Percentiles rank a stretch among this genome's conserved stretches.
Conservation (phyloP, 2,797 vertebrate species). For the Gila robusta region DNA sequence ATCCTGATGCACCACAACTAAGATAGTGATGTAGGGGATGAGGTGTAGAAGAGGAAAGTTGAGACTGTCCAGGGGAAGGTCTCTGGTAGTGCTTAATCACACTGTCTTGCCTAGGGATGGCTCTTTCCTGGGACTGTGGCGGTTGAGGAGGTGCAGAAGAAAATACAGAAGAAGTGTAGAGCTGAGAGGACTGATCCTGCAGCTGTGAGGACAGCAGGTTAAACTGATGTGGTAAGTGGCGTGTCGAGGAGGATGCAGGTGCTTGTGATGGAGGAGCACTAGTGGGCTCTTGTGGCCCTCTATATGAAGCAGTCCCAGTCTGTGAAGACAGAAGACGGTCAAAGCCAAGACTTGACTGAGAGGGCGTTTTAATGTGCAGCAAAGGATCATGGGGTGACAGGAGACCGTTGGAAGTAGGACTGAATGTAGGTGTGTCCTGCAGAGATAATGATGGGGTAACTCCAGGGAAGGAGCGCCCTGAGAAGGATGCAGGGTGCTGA, state of each 20-base stretch:
- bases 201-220: constrained; percentile 87
- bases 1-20: constrained; percentile 84
- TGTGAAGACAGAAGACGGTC: constrained; percentile 87
- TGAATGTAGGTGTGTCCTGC: constrained; percentile 89
- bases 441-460: constrained; percentile 86
- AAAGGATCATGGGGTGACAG: constrained; percentile 90
- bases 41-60: constrained; percentile 77
- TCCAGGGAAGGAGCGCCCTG: constrained; percentile 88
- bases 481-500: constrained; percentile 91
- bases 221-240: constrained; percentile 87
- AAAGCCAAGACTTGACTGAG: constrained; percentile 87
- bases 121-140: constrained; percentile 81
- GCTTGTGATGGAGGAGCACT: constrained; percentile 72
- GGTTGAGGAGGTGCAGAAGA: constrained; percentile 76
- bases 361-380: constrained; percentile 89
- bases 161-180: constrained; percentile 89
- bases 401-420: constrained; percentile 88
- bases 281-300: constrained; percentile 79
- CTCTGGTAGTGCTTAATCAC: constrained; percentile 94
- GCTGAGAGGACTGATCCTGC: constrained; percentile 84
- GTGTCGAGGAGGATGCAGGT: constrained; percentile 76
- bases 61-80: constrained; percentile 80
- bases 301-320: constrained; percentile 74
- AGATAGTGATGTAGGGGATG: constrained; percentile 88
- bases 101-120: constrained; percentile 88